Evolutionary conservation across 2,113 vertebrate species (phyloP).

Genomic region (Sorex araneus): DNA sequence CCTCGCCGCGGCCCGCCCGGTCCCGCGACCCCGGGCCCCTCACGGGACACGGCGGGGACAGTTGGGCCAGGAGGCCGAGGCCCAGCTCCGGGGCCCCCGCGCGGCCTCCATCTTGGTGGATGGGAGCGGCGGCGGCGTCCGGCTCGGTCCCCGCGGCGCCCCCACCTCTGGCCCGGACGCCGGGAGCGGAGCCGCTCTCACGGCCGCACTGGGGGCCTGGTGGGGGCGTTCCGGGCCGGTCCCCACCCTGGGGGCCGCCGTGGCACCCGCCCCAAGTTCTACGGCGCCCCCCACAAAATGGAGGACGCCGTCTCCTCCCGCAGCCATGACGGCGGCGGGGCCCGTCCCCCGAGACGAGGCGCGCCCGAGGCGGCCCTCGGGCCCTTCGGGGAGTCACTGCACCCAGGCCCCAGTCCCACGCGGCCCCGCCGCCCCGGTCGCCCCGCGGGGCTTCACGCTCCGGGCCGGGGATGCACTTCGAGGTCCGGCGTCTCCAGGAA

Average conservation of each 20-base stretch:
- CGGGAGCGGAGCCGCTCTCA: slow-evolving; percentile 61
- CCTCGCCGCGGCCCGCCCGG: too few species aligned
- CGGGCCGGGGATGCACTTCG: slow-evolving; percentile 47
- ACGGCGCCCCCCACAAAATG: slow-evolving; percentile 89
- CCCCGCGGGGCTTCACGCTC: not conserved
- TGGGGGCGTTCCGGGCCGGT: not conserved
- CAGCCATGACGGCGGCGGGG: slow-evolving; percentile 82
- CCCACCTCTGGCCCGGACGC: slow-evolving; percentile 44
- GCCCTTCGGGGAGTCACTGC: too few species aligned
- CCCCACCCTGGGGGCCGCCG: slow-evolving; percentile 66
- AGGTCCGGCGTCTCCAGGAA: slow-evolving; percentile 21
- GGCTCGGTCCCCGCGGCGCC: slow-evolving; percentile 37
- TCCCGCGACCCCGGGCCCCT: too few species aligned
- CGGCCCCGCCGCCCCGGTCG: too few species aligned
- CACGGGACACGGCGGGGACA: too few species aligned
- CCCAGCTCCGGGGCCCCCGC: slow-evolving; percentile 80
- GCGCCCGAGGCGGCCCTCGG: too few species aligned
- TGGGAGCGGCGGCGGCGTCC: slow-evolving; percentile 66
- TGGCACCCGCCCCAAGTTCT: slow-evolving; percentile 79
- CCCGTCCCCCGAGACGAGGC: slow-evolving; percentile 67
- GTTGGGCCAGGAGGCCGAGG: not conserved
- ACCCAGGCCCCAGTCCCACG: too few species aligned
- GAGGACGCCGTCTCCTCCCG: slow-evolving; percentile 87
- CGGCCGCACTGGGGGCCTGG: not conserved
- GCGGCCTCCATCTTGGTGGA: slow-evolving; percentile 88